Conservation (phyloP, 2,113 vertebrate species). For the Tetraodon nigroviridis region DNA sequence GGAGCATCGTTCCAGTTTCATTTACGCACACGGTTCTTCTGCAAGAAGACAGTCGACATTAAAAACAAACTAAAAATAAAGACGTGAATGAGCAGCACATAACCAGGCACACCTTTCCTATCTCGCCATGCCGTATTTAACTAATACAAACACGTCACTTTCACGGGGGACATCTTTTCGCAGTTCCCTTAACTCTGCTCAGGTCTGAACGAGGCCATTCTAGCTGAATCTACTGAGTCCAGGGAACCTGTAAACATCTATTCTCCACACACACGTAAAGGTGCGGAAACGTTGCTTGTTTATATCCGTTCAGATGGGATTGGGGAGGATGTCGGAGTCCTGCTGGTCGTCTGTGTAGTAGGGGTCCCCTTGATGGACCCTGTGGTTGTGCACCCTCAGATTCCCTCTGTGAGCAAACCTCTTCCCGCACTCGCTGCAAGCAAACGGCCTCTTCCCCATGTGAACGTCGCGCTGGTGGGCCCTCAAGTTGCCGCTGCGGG, state of each 20-base stretch:
- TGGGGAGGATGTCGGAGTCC: conserved; percentile 44
- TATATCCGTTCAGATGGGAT: conserved; percentile 37
- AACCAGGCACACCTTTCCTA: too few species aligned
- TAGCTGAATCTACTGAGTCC: neutral
- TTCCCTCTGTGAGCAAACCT: conserved; percentile 69
- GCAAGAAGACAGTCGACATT: too few species aligned
- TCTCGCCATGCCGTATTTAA: too few species aligned
- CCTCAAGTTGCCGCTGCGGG: conserved; percentile 67
- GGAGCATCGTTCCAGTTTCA: too few species aligned
- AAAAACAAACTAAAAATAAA: too few species aligned
- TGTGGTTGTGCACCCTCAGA: conserved; percentile 68
- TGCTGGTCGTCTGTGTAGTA: conserved; percentile 62
- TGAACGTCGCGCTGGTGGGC: conserved; percentile 71
- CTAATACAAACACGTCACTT: too few species aligned
- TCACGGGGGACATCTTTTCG: too few species aligned
- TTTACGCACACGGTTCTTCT: too few species aligned
- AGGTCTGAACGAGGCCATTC: conserved; percentile 19
- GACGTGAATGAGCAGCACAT: too few species aligned
- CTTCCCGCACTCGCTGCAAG: conserved; percentile 67
- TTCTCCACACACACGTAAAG: conserved; percentile 14
- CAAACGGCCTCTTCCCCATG: conserved; percentile 70
- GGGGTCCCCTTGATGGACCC: conserved; percentile 66
- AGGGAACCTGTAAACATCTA: neutral
- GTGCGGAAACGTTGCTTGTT: neutral
- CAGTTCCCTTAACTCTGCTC: neutral